phyloP scores from a whole-genome alignment of 2,797 vertebrate genomes.

The Podarcis lilfordi region DNA sequence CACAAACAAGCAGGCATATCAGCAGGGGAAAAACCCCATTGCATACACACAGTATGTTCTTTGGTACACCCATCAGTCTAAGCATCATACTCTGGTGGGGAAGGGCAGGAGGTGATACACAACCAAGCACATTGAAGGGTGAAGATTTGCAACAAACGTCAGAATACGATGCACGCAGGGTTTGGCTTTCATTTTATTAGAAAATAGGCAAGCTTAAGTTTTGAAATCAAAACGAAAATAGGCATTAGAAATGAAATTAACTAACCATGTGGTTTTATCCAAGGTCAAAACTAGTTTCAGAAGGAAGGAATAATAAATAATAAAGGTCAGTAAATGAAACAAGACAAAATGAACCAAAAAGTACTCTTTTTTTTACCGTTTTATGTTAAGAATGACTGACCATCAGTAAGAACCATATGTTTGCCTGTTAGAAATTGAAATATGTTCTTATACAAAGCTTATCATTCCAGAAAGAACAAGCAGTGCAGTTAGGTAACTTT shows the following conservation, averaged over 20 bases:
- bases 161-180: neutral
- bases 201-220: neutral
- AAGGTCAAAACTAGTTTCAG: conserved; percentile 1
- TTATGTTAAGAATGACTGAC: neutral
- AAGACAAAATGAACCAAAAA: neutral
- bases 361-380: neutral
- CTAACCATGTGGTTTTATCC: neutral
- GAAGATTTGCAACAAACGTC: neutral
- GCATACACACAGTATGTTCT: neutral
- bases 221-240: neutral
- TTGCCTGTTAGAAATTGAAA: neutral
- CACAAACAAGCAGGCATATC: neutral
- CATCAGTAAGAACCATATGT: neutral
- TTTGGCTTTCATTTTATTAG: neutral
- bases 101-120: neutral
- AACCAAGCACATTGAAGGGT: neutral
- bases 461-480: neutral
- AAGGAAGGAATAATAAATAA: neutral
- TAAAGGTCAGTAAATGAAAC: neutral
- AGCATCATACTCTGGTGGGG: neutral
- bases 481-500: neutral
- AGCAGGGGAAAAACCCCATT: no score
- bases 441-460: neutral
- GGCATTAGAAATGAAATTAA: conserved; percentile 5
- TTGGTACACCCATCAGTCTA: neutral